These are phyloP conservation scores for Scaptomyza polygonia DNA, from an alignment of 2,888 invertebrate genomes.

Conservation along the genomic window DNA sequence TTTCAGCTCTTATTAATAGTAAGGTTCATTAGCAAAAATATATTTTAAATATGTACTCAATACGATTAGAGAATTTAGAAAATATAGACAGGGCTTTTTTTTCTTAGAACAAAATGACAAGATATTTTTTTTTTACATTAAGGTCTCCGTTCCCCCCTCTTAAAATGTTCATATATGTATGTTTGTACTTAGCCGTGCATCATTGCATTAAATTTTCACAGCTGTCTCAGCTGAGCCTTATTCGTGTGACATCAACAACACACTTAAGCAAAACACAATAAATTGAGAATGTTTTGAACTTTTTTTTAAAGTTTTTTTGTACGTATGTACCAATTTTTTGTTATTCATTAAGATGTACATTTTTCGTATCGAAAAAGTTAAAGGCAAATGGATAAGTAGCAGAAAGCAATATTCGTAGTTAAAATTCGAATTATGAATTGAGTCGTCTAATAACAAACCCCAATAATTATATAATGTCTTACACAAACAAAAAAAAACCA, in stretches of 20 bases:
- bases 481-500: slow-evolving; percentile 65
- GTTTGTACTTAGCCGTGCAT: slow-evolving; percentile 21
- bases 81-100: not conserved
- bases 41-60: not conserved
- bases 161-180: slow-evolving; percentile 25
- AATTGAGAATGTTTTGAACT: no score
- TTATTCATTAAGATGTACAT: slow-evolving; percentile 10
- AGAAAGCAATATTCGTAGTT: slow-evolving; percentile 6
- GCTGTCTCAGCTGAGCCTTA: slow-evolving; percentile 9
- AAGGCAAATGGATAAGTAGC: slow-evolving; percentile 6
- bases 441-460: slow-evolving; percentile 29
- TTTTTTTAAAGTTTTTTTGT: no score
- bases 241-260: not conserved
- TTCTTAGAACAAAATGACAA: no score
- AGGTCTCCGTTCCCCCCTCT: not conserved
- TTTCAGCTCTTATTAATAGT: not conserved
- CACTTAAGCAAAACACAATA: no score
- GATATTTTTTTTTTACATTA: not conserved
- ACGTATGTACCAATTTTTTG: no score
- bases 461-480: slow-evolving; percentile 52
- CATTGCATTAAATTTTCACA: slow-evolving; percentile 1
- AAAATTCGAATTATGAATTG: slow-evolving; percentile 2
- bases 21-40: not conserved
- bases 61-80: not conserved
- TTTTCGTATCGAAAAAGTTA: slow-evolving; percentile 12